Percentiles rank a stretch among this genome's conserved stretches.
Conservation (phyloP, 2,113 vertebrate species). For the Neodontobutis hainanensis region DNA sequence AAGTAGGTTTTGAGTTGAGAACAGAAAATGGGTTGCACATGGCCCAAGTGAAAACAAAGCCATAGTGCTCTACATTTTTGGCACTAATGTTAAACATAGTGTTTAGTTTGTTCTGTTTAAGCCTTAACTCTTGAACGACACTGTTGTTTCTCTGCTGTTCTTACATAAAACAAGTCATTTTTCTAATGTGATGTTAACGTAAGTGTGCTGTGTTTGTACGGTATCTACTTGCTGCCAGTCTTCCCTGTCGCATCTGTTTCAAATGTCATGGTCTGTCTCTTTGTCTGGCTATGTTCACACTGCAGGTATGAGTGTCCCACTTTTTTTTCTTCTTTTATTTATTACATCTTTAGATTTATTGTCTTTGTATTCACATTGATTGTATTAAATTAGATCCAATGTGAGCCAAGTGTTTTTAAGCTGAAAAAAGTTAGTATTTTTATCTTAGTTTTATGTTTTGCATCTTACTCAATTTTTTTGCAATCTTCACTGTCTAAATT, state of each 20-base stretch:
- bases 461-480: too few relatives aligned
- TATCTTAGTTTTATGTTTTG: too few relatives aligned
- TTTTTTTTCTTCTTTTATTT: neutral
- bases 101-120: slow-evolving; percentile 76
- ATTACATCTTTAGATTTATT: too few relatives aligned
- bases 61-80: slow-evolving; percentile 65
- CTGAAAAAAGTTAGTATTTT: too few relatives aligned
- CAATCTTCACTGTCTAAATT: too few relatives aligned
- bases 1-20: slow-evolving; percentile 37
- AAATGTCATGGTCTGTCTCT: slow-evolving; percentile 11
- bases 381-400: too few relatives aligned
- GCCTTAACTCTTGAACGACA: slow-evolving; percentile 80
- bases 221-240: slow-evolving; percentile 52
- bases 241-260: neutral
- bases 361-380: too few relatives aligned
- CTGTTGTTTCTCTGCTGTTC: slow-evolving; percentile 55
- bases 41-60: slow-evolving; percentile 67
- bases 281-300: slow-evolving; percentile 2
- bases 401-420: too few relatives aligned
- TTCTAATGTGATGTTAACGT: slow-evolving; percentile 58
- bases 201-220: slow-evolving; percentile 38
- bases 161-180: slow-evolving; percentile 57
- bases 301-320: neutral
- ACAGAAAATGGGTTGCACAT: slow-evolving; percentile 45
- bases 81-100: slow-evolving; percentile 44